These are phyloP conservation scores for Carassius auratus DNA, from an alignment of 2,113 vertebrate genomes.

Conservation along the genomic window DNA sequence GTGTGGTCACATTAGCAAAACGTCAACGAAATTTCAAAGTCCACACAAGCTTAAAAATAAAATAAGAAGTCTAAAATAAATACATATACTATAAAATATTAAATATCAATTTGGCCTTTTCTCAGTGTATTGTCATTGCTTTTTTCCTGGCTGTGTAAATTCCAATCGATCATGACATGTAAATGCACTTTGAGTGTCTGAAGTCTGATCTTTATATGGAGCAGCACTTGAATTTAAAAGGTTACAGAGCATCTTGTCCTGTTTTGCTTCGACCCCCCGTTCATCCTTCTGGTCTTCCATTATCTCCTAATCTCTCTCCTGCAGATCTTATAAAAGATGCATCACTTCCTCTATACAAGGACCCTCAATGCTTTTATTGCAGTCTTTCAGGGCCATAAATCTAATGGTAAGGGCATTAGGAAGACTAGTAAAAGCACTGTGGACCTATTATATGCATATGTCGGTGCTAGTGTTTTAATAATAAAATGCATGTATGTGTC, in stretches of 20 bases:
- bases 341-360: conserved; percentile 15
- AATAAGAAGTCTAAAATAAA: neutral
- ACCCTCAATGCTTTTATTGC: conserved; percentile 30
- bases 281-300: conserved; percentile 4
- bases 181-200: neutral
- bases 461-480: neutral
- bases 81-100: neutral
- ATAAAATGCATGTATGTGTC: neutral
- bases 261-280: neutral
- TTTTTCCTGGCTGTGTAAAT: neutral
- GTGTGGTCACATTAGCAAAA: too few species aligned
- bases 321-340: conserved; percentile 28
- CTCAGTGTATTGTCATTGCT: neutral
- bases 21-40: neutral
- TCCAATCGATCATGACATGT: neutral
- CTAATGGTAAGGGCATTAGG: conserved; percentile 23
- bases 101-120: neutral
- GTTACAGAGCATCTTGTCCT: neutral
- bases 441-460: conserved; percentile 7
- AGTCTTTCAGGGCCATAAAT: conserved; percentile 26
- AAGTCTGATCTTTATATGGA: neutral
- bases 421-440: neutral
- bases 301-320: conserved; percentile 19
- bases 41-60: neutral
- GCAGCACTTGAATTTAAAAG: conserved; percentile 1